Base-by-base conservation (phyloP, 1,140 invertebrate species). In the Drosophila athabasca region DNA sequence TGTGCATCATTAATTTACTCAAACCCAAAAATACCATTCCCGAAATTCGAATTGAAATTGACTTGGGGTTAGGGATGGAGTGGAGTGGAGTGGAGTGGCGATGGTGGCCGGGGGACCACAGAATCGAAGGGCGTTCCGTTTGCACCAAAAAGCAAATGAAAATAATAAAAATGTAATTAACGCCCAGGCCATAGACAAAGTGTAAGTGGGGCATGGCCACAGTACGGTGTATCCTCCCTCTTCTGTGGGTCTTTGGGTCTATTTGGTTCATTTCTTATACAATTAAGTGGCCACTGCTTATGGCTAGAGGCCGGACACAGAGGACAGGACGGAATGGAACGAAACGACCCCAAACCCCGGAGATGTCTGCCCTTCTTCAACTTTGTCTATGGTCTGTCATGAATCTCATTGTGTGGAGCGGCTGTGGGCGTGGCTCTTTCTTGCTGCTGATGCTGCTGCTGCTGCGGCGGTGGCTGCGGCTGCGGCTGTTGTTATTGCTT, bases 91-190 rank as follows among this genome's bases (percentile, higher is more conserved):
- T 19, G 17, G 17, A 0, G 17, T 19, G 35, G 19, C 54, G 6
- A 39, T 6, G 24, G 24, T 26, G 3, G 24, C 2, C 3, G 24
- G 24, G 24, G 24, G 24, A 6, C 29, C 29, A 7, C 29, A 35
- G 26, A 15, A 43, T 19, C 7, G 76, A 24, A 45, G 76, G 71
- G 61, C 60, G 71, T 54, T 39, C 44, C 58, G 35, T 71, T 70
- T 61, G 72, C 57, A 44, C 52, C 73, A 68, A 64, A 75, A 62
- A 46, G 65, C 68, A 65, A 88, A 89, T 89, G 84, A 77, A 88
- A 89, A 88, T 88, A 88, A 88, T 88, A 89, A 88, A 89, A 88
- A 89, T 80, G 84, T 88, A 88, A 88, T 88, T 88, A 88, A 88
- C 84, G 84, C 84, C 84, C 79, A 68, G 64, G 61, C 66, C 71